Evolutionary conservation across 2,888 invertebrate genomes (phyloP).

Genomic region (Drosophila bunnanda): DNA sequence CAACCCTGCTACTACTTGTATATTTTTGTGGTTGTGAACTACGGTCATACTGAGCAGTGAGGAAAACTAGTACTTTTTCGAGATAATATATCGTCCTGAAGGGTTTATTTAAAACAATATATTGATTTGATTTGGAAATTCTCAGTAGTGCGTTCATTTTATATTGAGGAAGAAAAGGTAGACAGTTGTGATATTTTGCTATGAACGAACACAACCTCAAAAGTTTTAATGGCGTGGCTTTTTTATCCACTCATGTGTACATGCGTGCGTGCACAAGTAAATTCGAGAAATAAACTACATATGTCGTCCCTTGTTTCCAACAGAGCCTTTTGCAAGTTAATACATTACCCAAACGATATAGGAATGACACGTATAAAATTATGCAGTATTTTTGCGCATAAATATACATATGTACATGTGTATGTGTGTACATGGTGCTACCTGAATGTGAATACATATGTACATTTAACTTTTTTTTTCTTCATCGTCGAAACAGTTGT

Average conservation of each 20-base stretch:
- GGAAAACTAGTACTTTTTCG: conserved; percentile 21
- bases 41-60: conserved; percentile 28
- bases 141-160: conserved; percentile 5
- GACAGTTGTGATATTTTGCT: neutral
- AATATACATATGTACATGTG: conserved; percentile 1
- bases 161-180: conserved; percentile 14
- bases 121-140: conserved; percentile 15
- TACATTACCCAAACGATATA: conserved; percentile 1
- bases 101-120: conserved; percentile 18
- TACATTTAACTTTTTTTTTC: neutral
- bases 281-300: conserved; percentile 6
- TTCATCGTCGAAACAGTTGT: conserved; percentile 34
- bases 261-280: conserved; percentile 27
- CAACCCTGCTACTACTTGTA: conserved; percentile 2
- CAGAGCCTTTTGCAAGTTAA: conserved; percentile 4
- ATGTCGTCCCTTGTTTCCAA: neutral
- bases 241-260: conserved; percentile 41
- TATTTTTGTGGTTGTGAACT: conserved; percentile 6
- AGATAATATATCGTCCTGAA: conserved; percentile 14
- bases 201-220: conserved; percentile 62
- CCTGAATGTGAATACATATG: conserved; percentile 6
- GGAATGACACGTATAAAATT: conserved; percentile 28
- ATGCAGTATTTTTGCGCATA: conserved; percentile 12
- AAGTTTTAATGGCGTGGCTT: conserved; percentile 67
- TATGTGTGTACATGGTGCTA: conserved; percentile 1